These are phyloP conservation scores for Lethenteron reissneri DNA, from an alignment of 2,113 vertebrate species.

Conservation along the genomic window DNA sequence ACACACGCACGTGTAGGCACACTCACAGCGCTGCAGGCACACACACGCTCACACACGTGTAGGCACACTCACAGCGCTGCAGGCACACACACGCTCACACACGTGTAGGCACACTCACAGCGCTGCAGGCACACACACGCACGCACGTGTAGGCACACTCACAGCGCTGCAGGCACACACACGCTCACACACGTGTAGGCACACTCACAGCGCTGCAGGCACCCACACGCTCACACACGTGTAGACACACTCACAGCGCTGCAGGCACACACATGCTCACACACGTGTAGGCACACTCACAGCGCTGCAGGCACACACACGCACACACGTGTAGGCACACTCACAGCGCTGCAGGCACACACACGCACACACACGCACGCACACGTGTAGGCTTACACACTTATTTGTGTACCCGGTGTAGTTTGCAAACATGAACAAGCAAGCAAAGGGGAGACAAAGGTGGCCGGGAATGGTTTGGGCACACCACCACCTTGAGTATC, in stretches of 20 bases:
- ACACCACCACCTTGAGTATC: too few relatives aligned
- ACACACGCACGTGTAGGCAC: too few relatives aligned
- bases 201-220: neutral
- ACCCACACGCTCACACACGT: neutral
- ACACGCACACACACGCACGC: neutral
- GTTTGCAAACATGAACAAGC: neutral
- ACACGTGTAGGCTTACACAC: neutral
- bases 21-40: too few relatives aligned
- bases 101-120: too few relatives aligned
- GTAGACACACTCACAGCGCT: neutral
- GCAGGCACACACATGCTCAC: neutral
- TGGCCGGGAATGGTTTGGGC: too few relatives aligned
- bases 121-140: too few relatives aligned
- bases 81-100: too few relatives aligned
- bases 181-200: neutral
- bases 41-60: too few relatives aligned
- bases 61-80: too few relatives aligned
- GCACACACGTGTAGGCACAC: neutral
- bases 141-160: too few relatives aligned
- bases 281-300: constrained; percentile 1
- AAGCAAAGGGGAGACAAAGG: too few relatives aligned
- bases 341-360: neutral
- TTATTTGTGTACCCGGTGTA: neutral
- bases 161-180: too few relatives aligned
- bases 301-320: neutral